Evolutionary conservation across 2,113 vertebrate genomes (phyloP).

Genomic region (Piprites chloris): DNA sequence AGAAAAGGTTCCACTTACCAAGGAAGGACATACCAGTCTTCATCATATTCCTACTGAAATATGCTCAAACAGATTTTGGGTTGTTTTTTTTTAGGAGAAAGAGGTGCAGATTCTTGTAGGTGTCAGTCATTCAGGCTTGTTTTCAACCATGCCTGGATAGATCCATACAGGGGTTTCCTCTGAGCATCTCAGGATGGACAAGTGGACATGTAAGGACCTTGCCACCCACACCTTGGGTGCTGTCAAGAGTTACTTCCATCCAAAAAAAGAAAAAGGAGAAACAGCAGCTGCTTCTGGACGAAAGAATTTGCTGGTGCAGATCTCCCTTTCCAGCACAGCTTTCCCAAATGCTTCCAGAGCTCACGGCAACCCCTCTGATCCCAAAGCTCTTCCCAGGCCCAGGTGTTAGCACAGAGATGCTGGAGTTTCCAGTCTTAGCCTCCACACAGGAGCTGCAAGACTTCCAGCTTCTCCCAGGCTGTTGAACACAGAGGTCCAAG

Average conservation of each 20-base stretch:
- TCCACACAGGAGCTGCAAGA: background rate
- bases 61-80: background rate
- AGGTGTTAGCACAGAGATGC: background rate
- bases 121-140: background rate
- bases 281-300: background rate
- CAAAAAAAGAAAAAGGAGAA: background rate
- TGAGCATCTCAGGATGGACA: background rate
- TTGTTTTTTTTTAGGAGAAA: background rate
- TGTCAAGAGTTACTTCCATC: background rate
- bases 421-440: rapidly evolving
- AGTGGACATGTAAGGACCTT: rapidly evolving
- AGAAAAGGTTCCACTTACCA: background rate
- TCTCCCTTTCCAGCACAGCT: background rate
- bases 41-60: background rate
- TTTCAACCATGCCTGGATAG: background rate
- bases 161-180: background rate
- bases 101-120: background rate
- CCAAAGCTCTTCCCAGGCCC: background rate
- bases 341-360: background rate
- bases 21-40: background rate
- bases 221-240: background rate
- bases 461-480: background rate
- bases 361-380: background rate
- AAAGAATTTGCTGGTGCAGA: background rate
- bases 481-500: background rate